A percentile compares a stretch with the other conserved stretches of the same genome.
Evolutionary conservation across 2,888 invertebrate genomes (phyloP).

Genomic region (Tyria jacobaeae): DNA sequence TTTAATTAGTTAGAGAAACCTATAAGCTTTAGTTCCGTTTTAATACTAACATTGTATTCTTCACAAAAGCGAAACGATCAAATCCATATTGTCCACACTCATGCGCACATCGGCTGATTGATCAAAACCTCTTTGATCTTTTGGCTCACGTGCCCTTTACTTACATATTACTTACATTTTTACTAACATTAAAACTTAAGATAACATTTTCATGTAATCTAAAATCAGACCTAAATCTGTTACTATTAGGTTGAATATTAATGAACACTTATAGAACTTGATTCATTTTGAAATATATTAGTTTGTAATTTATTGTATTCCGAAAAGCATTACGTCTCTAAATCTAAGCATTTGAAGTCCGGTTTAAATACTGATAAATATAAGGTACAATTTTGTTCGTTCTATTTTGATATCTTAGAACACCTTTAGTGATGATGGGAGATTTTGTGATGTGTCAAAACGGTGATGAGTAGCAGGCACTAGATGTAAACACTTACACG

Average conservation of each 20-base stretch:
- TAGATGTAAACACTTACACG: conserved; percentile 76
- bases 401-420: conserved; percentile 1
- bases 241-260: conserved; percentile 20
- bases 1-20: too few species aligned
- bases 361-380: background rate
- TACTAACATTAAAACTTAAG: conserved; percentile 62
- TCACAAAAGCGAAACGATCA: conserved; percentile 63
- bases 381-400: conserved; percentile 33
- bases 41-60: background rate
- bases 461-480: conserved; percentile 80
- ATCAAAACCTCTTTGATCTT: conserved; percentile 82
- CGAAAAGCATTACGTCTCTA: conserved; percentile 24
- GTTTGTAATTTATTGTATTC: conserved; percentile 24
- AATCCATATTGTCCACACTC: conserved; percentile 61
- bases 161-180: conserved; percentile 77
- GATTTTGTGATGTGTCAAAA: conserved; percentile 77
- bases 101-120: conserved; percentile 69
- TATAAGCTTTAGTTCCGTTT: background rate
- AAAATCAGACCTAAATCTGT: conserved; percentile 33
- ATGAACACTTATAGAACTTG: conserved; percentile 19
- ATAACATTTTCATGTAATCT: conserved; percentile 16
- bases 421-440: conserved; percentile 33
- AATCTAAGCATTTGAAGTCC: conserved; percentile 21
- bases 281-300: conserved; percentile 34
- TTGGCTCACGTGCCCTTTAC: conserved; percentile 80